A percentile compares a stretch with the other conserved stretches of the same genome.
These are phyloP conservation scores for Neodiprion lecontei DNA, from an alignment of 1,140 invertebrate genomes.

Conservation along the genomic window DNA sequence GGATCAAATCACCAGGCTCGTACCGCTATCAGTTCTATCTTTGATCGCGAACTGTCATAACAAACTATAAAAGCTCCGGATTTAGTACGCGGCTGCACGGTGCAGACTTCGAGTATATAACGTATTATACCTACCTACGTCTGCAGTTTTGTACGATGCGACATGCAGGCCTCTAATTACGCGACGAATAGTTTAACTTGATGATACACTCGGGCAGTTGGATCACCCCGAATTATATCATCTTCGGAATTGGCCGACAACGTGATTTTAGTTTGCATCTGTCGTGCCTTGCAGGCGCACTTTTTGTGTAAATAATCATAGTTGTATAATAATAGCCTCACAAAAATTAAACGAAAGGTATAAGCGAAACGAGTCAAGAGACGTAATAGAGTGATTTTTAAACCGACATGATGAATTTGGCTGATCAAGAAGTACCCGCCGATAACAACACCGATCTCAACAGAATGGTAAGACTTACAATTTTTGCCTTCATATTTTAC, in stretches of 20 bases:
- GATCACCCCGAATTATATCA: no score
- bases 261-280: no score
- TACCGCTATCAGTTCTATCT: slow-evolving; percentile 1
- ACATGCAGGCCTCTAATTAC: no score
- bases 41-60: slow-evolving; percentile 7
- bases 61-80: background rate
- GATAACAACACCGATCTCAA: slow-evolving; percentile 32
- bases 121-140: background rate
- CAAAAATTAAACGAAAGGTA: no score
- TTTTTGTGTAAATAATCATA: no score
- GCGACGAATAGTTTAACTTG: no score
- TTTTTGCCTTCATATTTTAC: background rate
- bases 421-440: slow-evolving; percentile 41
- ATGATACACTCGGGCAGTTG: no score
- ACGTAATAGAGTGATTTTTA: background rate
- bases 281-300: no score
- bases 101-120: background rate
- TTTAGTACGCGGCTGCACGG: background rate
- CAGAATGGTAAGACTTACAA: slow-evolving; percentile 34
- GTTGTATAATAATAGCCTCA: no score
- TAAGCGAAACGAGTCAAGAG: no score
- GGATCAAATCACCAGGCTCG: background rate
- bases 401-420: slow-evolving; percentile 38
- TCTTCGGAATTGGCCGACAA: no score
- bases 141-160: background rate